Evolutionary conservation across 2,113 vertebrate species (phyloP).

Genomic region (Rhinogobius similis): DNA sequence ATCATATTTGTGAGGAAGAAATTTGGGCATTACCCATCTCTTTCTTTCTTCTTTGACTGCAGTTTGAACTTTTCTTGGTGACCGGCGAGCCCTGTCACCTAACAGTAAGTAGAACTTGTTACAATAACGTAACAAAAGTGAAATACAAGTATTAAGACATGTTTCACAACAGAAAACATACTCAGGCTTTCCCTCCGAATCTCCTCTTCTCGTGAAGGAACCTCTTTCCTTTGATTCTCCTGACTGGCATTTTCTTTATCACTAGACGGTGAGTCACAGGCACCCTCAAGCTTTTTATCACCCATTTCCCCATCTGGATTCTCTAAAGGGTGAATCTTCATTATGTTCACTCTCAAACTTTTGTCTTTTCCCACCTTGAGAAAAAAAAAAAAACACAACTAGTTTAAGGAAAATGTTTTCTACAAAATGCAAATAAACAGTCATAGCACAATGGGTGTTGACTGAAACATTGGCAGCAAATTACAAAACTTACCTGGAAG

Average conservation of each 20-base stretch:
- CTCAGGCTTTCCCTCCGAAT: constrained; percentile 86
- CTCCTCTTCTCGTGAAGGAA: constrained; percentile 83
- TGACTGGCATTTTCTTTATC: constrained; percentile 96
- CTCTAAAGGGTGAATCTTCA: constrained; percentile 90
- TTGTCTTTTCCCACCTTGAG: constrained; percentile 90
- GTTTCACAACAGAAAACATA: constrained; percentile 72
- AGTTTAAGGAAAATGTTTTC: too few relatives aligned
- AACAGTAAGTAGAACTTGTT: neutral
- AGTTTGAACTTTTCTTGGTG: constrained; percentile 92
- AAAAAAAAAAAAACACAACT: too few relatives aligned
- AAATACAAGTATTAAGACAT: neutral
- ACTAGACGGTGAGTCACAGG: constrained; percentile 96
- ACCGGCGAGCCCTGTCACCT: constrained; percentile 93
- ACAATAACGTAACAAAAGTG: neutral
- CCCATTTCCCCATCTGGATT: constrained; percentile 80
- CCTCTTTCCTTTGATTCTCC: constrained; percentile 89
- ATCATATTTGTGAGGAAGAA: constrained; percentile 95
- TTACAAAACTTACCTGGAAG: constrained; percentile 85
- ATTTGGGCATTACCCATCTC: constrained; percentile 96
- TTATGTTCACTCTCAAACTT: constrained; percentile 85
- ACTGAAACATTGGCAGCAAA: neutral
- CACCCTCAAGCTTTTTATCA: constrained; percentile 90
- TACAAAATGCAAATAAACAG: neutral
- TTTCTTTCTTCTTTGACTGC: constrained; percentile 93
- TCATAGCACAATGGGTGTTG: neutral